Conservation (phyloP, 2,888 invertebrate genomes). For the Ethmia dodecea region DNA sequence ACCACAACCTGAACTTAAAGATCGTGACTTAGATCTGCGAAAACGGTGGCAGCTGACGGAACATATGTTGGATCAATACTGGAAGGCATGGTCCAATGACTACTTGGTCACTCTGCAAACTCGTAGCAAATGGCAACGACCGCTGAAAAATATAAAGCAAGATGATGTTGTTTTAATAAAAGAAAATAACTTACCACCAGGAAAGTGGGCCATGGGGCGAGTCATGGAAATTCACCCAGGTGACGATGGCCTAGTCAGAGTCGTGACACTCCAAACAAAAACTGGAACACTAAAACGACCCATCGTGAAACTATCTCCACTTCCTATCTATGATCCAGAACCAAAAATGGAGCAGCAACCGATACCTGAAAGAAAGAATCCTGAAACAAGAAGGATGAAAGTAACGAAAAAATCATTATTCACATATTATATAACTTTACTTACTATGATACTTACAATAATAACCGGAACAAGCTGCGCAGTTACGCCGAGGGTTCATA, state of each 20-base stretch:
- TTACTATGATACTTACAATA: background rate
- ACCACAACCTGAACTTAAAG: conserved; percentile 3
- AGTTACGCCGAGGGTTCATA: conserved; percentile 3
- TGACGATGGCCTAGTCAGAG: background rate
- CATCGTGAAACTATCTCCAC: background rate
- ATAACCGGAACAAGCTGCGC: background rate
- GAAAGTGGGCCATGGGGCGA: conserved; percentile 5
- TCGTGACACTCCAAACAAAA: conserved; percentile 1
- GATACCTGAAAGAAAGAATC: background rate
- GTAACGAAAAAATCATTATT: background rate
- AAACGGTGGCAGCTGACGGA: conserved; percentile 6
- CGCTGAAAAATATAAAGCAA: conserved; percentile 10
- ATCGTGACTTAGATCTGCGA: background rate
- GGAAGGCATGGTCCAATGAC: conserved; percentile 11
- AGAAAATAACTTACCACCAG: conserved; percentile 2
- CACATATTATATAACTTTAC: background rate
- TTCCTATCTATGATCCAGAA: background rate
- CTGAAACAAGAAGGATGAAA: background rate
- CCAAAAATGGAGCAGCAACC: background rate
- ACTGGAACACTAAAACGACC: conserved; percentile 1
- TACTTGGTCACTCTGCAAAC: conserved; percentile 9
- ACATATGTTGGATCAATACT: conserved; percentile 12
- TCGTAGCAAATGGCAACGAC: conserved; percentile 11
- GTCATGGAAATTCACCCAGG: conserved; percentile 1
- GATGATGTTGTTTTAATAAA: conserved; percentile 1